phyloP scores from a whole-genome alignment of 2,888 invertebrate species.

The Auanema sp. region DNA sequence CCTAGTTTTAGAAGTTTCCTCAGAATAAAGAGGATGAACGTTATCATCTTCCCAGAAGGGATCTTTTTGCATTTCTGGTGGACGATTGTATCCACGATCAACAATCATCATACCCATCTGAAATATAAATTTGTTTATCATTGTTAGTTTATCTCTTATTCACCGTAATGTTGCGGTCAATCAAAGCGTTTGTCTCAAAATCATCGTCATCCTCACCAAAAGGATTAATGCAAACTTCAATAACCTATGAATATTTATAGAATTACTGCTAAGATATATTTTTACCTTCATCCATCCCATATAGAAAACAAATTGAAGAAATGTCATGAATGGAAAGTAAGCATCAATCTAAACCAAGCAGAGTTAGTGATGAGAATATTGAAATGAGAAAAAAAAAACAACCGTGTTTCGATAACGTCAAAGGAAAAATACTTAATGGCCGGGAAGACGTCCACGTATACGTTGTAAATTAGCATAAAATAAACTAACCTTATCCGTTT shows the following conservation, averaged over 20 bases:
- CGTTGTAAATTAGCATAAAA: neutral
- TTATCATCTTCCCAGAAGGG: constrained; percentile 53
- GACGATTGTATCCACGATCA: constrained; percentile 52
- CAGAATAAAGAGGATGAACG: constrained; percentile 34
- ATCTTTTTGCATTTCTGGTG: constrained; percentile 54
- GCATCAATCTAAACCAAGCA: constrained; percentile 39
- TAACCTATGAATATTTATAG: constrained; percentile 23
- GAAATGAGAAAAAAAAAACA: neutral
- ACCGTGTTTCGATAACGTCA: neutral
- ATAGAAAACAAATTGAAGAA: constrained; percentile 59
- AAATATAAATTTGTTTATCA: constrained; percentile 17
- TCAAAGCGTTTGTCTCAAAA: constrained; percentile 50
- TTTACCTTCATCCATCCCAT: constrained; percentile 58
- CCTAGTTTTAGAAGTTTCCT: constrained; percentile 27
- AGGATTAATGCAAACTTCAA: constrained; percentile 48
- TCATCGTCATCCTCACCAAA: constrained; percentile 55
- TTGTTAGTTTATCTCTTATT: constrained; percentile 6
- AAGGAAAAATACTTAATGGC: neutral
- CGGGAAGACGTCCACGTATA: neutral
- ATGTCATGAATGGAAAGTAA: constrained; percentile 57
- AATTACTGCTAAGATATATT: neutral
- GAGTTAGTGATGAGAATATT: neutral
- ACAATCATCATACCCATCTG: constrained; percentile 61
- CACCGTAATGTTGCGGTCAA: constrained; percentile 52
- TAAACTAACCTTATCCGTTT: constrained; percentile 28